Conservation (phyloP, 2,888 invertebrate genomes). For the Stenolophus ochropezus region DNA sequence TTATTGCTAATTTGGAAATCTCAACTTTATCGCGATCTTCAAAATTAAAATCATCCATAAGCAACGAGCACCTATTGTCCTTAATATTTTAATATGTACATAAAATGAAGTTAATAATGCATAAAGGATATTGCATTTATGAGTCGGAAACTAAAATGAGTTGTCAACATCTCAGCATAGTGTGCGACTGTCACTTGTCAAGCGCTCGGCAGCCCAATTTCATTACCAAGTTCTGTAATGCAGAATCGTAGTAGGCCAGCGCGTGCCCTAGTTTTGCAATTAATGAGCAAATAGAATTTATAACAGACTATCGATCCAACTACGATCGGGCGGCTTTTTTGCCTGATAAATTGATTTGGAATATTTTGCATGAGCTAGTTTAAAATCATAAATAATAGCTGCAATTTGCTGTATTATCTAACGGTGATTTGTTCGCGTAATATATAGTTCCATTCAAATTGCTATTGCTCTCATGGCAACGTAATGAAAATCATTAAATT, state of each 20-base stretch:
- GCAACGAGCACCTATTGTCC: no score
- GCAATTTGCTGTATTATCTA: slow-evolving; percentile 19
- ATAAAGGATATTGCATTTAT: no score
- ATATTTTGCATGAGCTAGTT: slow-evolving; percentile 25
- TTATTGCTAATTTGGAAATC: no score
- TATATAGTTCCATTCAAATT: background rate
- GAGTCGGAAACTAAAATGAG: no score
- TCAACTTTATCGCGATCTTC: no score
- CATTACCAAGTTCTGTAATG: slow-evolving; percentile 21
- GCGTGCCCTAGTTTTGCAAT: slow-evolving; percentile 22
- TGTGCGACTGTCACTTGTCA: slow-evolving; percentile 3
- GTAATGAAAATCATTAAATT: background rate
- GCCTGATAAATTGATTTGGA: slow-evolving; percentile 24
- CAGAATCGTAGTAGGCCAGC: background rate
- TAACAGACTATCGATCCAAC: background rate
- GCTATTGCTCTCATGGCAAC: background rate
- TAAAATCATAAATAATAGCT: slow-evolving; percentile 29
- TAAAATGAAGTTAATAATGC: no score
- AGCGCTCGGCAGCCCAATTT: background rate
- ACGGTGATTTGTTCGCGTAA: background rate
- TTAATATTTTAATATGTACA: no score
- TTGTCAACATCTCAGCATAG: no score
- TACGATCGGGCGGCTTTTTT: slow-evolving; percentile 9
- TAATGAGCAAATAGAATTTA: slow-evolving; percentile 36
- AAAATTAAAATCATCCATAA: no score